Base-by-base conservation (phyloP, 2,113 vertebrate genomes). In the Benitochromis conjunctus region DNA sequence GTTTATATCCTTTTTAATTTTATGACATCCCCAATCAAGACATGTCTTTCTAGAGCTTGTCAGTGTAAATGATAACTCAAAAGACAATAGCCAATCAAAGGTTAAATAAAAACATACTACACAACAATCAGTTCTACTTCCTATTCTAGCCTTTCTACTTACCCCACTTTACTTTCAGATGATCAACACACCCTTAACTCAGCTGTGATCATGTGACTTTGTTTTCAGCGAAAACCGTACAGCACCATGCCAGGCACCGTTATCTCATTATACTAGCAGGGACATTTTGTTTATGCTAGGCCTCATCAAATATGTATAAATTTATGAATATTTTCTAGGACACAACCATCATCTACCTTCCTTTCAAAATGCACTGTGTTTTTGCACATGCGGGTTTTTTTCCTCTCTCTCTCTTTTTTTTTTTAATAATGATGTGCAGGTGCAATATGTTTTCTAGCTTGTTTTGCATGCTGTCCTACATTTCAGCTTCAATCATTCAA, bases 221-320 rank as follows among this genome's bases (percentile, higher is more conserved):
- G 48, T 92, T 84, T 80, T 86, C 36, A 57, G 13, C 43, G 69
- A 80, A 85, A 82, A 58, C 26, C 9, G 41, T 36, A 60, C 29
- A 58, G 54, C 77, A n/a, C 12, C 41, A 74, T 79, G 62, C 53
- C 19, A 55, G 60, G 55, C 82, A 31, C 66, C 55, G 57, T 57
- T 62, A 48, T 83, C 88, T 92, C 88, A 92, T 94, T 91, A 89
- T 85, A 87, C 60, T 46, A 77, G 69, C 34, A 2, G 89, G 82
- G 89, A 92, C 89, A 85, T 93, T 93, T 92, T 94, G 90, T 90
- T 89, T 87, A 92, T 86, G 93, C 86, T 53, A 54, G 36, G 4
- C 86, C 80, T 91, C 91, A 94, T 95, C 80, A 92, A 94, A 93
- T 87, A 93, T 94, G 88, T 53, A 94, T 86, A 86, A 41, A 89